Evolutionary conservation across 2,113 vertebrate species (phyloP).

Genomic region (Rhadina sibilatrix): DNA sequence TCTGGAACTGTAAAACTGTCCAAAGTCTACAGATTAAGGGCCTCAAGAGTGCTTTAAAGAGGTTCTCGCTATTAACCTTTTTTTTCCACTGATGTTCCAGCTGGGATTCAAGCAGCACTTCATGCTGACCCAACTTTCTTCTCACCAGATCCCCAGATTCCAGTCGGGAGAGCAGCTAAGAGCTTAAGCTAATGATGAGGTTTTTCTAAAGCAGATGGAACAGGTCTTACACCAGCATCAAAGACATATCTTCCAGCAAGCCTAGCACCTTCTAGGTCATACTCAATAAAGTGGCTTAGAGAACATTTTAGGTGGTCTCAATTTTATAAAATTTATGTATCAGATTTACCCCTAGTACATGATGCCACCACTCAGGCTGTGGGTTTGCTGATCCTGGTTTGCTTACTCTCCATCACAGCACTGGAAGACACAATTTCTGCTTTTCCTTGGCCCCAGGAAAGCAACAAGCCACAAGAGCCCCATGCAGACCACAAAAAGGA

Average conservation of each 20-base stretch:
- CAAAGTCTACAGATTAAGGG: not conserved
- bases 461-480: not conserved
- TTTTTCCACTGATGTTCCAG: not conserved
- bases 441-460: not conserved
- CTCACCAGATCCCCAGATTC: not conserved
- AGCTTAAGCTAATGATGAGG: not conserved
- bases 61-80: not conserved
- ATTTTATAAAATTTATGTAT: not conserved
- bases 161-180: not conserved
- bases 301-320: not conserved
- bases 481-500: not conserved
- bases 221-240: not conserved
- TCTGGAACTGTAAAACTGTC: not conserved
- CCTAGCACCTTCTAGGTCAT: not conserved
- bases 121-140: not conserved
- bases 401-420: fast-evolving
- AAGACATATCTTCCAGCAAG: not conserved
- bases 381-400: not conserved
- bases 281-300: not conserved
- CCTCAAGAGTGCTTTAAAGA: not conserved
- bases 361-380: not conserved
- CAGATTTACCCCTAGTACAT: fast-evolving
- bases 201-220: not conserved
- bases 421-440: not conserved
- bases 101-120: not conserved